These are phyloP conservation scores for Atlantisia rogersi DNA, from an alignment of 2,113 vertebrate genomes.

Conservation along the genomic window DNA sequence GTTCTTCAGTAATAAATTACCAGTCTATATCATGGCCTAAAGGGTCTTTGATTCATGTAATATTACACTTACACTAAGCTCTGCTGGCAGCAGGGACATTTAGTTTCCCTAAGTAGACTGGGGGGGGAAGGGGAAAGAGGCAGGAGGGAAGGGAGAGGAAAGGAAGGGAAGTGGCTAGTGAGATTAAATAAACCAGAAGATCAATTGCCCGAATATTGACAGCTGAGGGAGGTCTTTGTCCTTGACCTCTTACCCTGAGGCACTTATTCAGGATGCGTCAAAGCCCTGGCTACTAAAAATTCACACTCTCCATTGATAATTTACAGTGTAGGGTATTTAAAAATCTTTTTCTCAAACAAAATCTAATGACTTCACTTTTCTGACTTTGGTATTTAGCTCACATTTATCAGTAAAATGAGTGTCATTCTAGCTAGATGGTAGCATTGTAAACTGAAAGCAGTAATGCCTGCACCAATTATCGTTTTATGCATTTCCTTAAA, in stretches of 20 bases:
- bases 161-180: conserved; percentile 58
- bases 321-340: background rate
- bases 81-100: conserved; percentile 70
- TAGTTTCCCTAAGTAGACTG: conserved; percentile 66
- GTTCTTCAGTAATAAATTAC: conserved; percentile 80
- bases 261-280: conserved; percentile 28
- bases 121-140: conserved; percentile 7
- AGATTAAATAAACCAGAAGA: conserved; percentile 75
- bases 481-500: background rate
- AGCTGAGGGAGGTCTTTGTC: conserved; percentile 62
- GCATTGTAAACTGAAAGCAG: background rate
- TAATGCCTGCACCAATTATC: background rate
- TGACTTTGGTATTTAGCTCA: background rate
- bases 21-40: conserved; percentile 73
- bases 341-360: background rate
- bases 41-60: conserved; percentile 78
- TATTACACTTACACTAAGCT: conserved; percentile 75
- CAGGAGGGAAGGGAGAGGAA: background rate
- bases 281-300: conserved; percentile 37
- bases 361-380: background rate
- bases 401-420: background rate
- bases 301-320: background rate
- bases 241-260: conserved; percentile 60
- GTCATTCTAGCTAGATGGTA: background rate
- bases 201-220: conserved; percentile 72